Evolutionary conservation across 2,797 vertebrate genomes (phyloP), one percentile per base, ranked within the genome.

Genomic region (Poecilia velifera): DNA sequence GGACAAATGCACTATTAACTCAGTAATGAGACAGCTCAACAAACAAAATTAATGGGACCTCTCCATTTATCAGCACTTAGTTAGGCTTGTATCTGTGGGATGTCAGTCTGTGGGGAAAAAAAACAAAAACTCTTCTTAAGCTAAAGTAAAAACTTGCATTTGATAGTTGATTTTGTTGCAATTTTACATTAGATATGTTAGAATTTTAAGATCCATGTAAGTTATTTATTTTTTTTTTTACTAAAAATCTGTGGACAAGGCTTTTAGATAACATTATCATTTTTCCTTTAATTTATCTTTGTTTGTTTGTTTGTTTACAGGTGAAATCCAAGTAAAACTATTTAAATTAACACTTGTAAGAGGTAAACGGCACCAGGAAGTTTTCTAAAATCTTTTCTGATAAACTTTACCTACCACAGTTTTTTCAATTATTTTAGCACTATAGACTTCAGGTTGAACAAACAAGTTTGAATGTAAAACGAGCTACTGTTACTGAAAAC

Each of bases 1-100:
- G 92, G 89, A 93, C 87, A 90, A 93, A 94, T 90, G 92, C 91
- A 91, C 92, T 92, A 88, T 93, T 94, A 93, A 90, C 85, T 93
- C 88, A 76, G 88, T 93, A 95, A 94, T 93, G 92, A 94, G 91
- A 92, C 90, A 89, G 91, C 87, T 93, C 89, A 91, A 91, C 93
- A 93, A 94, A 94, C 89, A 91, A 83, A 92, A 94, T 93, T 86
- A 93, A 94, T 90, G 90, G 79, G 53, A 90, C 81, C 82, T 91
- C 84, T 88, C 79, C 79, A 76, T 85, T 84, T 86, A 85, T 90
- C 85, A 86, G 72, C 91, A 80, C 82, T 84, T 86, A 88, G 87
- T 92, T 86, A 84, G 62, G 76, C 79, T 77, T 80, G 73, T 88
- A 87, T 90, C 83, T 76, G 72, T 45, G 74, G 20, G 55, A 84